phyloP scores from a whole-genome alignment of 1,140 invertebrate species.

The Limonius californicus region DNA sequence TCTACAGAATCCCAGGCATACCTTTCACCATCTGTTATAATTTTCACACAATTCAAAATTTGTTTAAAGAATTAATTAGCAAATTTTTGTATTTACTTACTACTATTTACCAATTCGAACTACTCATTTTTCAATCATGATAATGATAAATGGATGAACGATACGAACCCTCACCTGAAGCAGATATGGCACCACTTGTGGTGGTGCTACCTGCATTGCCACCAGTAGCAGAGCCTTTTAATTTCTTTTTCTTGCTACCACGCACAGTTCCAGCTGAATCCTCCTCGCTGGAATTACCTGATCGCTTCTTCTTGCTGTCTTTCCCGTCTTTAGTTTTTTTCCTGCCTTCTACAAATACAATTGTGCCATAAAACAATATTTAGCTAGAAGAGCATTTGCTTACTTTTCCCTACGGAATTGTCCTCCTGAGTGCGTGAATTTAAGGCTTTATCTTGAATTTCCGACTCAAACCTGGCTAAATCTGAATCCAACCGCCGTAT shows the following conservation, averaged over 20 bases:
- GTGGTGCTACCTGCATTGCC: constrained; percentile 33
- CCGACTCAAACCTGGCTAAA: constrained; percentile 91
- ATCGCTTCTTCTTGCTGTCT: constrained; percentile 59
- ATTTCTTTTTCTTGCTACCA: constrained; percentile 63
- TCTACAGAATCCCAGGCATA: no score
- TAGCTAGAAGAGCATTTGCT: no score
- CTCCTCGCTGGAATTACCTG: constrained; percentile 58
- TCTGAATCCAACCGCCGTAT: constrained; percentile 93
- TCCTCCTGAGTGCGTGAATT: constrained; percentile 63
- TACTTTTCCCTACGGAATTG: constrained; percentile 53
- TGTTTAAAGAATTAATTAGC: no score
- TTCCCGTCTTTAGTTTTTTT: constrained; percentile 55
- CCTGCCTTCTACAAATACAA: constrained; percentile 55
- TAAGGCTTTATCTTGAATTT: constrained; percentile 91
- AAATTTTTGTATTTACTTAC: no score
- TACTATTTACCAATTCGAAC: no score
- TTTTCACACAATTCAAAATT: no score
- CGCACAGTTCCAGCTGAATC: constrained; percentile 59
- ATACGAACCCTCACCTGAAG: constrained; percentile 44
- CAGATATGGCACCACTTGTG: constrained; percentile 36
- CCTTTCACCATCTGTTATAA: no score
- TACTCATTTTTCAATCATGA: not conserved
- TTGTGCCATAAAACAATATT: constrained; percentile 15
- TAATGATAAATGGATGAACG: constrained; percentile 15
- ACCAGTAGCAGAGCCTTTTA: constrained; percentile 55